Evolutionary conservation across 2,113 vertebrate genomes (phyloP).

Genomic region (Myrmecophaga tridactyla): DNA sequence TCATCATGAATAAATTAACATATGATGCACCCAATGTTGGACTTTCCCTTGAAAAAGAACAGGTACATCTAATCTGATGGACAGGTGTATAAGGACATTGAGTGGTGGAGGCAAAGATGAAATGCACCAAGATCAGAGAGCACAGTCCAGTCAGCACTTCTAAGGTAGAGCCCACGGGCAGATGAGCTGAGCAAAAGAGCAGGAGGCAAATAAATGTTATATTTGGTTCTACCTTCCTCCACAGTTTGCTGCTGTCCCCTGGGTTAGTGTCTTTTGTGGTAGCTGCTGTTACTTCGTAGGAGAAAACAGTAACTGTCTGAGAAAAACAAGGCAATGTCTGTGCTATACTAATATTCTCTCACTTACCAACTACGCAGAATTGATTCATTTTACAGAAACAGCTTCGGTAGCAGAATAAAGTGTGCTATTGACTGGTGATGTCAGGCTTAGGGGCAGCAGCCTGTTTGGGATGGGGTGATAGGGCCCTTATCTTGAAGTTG

Average conservation of each 20-base stretch:
- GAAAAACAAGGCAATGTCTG: background rate
- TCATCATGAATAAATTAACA: background rate
- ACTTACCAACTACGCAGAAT: background rate
- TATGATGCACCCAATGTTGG: background rate
- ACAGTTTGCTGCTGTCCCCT: background rate
- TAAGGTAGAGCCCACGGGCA: background rate
- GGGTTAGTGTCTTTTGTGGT: background rate
- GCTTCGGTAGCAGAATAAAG: background rate
- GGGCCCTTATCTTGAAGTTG: background rate
- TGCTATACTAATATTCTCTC: background rate
- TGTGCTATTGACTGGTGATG: background rate
- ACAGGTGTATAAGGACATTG: background rate
- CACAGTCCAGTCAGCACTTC: background rate
- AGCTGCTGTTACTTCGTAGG: background rate
- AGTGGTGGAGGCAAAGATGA: background rate
- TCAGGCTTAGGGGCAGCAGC: background rate
- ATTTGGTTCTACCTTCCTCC: background rate
- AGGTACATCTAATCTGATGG: background rate
- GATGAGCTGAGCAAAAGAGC: background rate
- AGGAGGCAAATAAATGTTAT: no score
- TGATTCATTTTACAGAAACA: background rate
- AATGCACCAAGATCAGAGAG: background rate
- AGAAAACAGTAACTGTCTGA: background rate
- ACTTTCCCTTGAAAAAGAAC: conserved; percentile 19
- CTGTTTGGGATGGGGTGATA: background rate